phyloP scores from a whole-genome alignment of 1,140 invertebrate genomes.

The Drosophila bocqueti region DNA sequence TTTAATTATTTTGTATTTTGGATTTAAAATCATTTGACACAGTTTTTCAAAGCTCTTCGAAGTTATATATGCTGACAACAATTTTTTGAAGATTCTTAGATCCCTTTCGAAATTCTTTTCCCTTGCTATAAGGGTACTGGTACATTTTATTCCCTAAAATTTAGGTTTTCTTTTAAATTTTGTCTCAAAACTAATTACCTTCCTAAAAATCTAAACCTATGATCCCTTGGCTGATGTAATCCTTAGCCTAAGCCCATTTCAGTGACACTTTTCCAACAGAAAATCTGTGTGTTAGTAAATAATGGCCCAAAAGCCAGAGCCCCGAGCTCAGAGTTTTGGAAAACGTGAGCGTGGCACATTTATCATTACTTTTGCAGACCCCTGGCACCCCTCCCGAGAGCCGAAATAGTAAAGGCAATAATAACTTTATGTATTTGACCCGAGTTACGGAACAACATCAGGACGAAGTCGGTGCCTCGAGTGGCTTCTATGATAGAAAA shows the following conservation, averaged over 20 bases:
- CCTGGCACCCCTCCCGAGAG: neutral
- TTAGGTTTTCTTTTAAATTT: neutral
- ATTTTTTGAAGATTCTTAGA: neutral
- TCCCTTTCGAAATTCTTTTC: no score
- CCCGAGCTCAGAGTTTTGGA: slow-evolving; percentile 3
- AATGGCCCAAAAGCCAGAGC: slow-evolving; percentile 37
- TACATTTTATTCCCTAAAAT: neutral
- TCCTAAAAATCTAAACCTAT: neutral
- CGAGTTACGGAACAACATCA: slow-evolving; percentile 25
- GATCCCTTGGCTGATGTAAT: slow-evolving; percentile 2
- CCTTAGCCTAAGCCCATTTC: neutral
- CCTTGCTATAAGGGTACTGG: neutral
- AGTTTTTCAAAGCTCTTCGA: no score
- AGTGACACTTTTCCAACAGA: neutral
- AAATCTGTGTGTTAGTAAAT: slow-evolving; percentile 55
- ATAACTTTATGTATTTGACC: slow-evolving; percentile 81
- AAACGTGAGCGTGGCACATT: slow-evolving; percentile 77
- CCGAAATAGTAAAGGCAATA: slow-evolving; percentile 65
- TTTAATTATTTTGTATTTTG: no score
- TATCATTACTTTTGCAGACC: slow-evolving; percentile 56
- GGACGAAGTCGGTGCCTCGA: slow-evolving; percentile 43
- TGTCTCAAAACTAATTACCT: neutral
- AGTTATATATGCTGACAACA: neutral
- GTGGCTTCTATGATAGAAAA: slow-evolving; percentile 81
- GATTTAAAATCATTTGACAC: no score